phyloP scores from a whole-genome alignment of 1,140 invertebrate genomes.

The Pseudomyrmex dendroicus region DNA sequence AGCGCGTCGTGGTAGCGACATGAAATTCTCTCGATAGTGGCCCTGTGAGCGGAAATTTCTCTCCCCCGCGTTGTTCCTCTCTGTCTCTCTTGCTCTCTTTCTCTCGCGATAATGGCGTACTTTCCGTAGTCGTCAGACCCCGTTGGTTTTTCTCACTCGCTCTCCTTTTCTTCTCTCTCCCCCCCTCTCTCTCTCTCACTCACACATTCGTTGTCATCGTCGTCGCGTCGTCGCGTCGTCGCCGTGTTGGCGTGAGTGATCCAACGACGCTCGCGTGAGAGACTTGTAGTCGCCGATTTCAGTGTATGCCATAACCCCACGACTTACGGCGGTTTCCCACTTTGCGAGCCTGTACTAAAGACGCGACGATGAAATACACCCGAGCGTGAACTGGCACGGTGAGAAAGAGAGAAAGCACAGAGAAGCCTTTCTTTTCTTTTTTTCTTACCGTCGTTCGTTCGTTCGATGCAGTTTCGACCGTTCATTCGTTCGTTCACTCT shows the following conservation, averaged over 20 bases:
- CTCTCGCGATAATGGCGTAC: constrained; percentile 77
- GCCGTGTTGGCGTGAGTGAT: constrained; percentile 13
- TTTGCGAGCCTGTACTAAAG: constrained; percentile 23
- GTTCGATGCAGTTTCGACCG: constrained; percentile 33
- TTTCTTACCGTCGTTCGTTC: constrained; percentile 32
- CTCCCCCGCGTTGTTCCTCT: constrained; percentile 48
- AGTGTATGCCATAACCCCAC: constrained; percentile 50
- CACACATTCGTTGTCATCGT: neutral
- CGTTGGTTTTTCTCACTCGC: constrained; percentile 68
- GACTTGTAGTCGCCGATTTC: constrained; percentile 26
- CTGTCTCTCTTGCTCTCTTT: constrained; percentile 6
- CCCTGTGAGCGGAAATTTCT: constrained; percentile 77
- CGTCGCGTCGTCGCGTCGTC: neutral
- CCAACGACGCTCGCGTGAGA: constrained; percentile 26
- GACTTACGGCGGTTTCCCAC: constrained; percentile 13
- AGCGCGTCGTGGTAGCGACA: constrained; percentile 72
- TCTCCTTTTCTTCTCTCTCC: constrained; percentile 41
- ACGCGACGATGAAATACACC: constrained; percentile 50
- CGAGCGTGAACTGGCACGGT: constrained; percentile 23
- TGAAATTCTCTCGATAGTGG: constrained; percentile 70
- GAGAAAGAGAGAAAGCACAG: constrained; percentile 22
- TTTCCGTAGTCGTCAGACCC: constrained; percentile 70
- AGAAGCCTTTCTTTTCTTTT: neutral
- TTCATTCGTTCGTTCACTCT: constrained; percentile 11
- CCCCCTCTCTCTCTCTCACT: constrained; percentile 51